Evolutionary conservation across 2,113 vertebrate genomes (phyloP), one percentile per base, ranked within the genome.

Genomic region (Sardina pilchardus): DNA sequence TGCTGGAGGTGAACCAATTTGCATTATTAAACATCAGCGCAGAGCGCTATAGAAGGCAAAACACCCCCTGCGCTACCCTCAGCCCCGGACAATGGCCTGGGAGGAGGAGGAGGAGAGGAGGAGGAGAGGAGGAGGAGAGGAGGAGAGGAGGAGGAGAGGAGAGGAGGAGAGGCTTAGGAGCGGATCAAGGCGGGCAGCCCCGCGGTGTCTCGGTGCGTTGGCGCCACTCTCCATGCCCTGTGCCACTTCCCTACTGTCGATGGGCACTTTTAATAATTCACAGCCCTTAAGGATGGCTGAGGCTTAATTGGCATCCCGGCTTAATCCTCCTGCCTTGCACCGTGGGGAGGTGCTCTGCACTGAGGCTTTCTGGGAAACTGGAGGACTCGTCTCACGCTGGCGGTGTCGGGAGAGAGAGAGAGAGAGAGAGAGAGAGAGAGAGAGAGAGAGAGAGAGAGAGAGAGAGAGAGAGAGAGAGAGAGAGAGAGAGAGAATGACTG

Each of bases 261-360:
- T 92, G 87, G 87, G 89, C 82, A 80, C 63, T 53, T 90, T 94
- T 93, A 93, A 94, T 94, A 94, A 94, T 93, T 94, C 90, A 94
- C 93, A 85, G 82, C 71, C 89, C 88, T 88, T 85, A 90, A 90
- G 90, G 91, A 90, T 88, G 34, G 89, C 84, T 88, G 80, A 86
- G 87, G 85, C 86, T 90, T 93, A 93, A 94, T 94, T 92, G 93
- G 91, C 90, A 88, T 91, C 81, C 86, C 87, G 87, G 86, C 87
- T 87, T 88, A 89, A 90, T 89, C 85, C 85, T 88, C 89, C 89
- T 53, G 50, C 82, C 88, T 86, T 86, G 87, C 88, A 85, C 90
- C 88, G 85, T 88, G 85, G 88, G 88, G 91, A 92, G 39, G 4
- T 19, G 59, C 81, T 63, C 56, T 81, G 26, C 30, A 19, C 26